Evolutionary conservation across 2,888 invertebrate species (phyloP), one percentile per base, ranked within the genome.

Genomic region (Gryllus longicercus): DNA sequence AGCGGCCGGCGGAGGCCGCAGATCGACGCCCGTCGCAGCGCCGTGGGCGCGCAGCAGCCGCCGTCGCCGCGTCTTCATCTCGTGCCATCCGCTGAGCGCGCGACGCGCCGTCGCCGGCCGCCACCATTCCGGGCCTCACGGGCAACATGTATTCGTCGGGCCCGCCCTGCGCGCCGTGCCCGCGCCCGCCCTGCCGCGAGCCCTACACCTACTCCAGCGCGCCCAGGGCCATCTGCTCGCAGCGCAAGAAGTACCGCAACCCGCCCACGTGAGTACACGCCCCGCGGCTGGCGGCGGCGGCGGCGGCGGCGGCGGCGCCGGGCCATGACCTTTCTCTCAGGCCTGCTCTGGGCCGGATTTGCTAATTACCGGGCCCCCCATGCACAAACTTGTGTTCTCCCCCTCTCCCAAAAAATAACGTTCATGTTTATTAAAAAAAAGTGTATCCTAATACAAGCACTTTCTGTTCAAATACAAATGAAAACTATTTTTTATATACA

Each of bases 151-250:
- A 18, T n/a, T n/a, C 63, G 14, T 14, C n/a, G 63, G 63, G 63
- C 14, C 16, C 16, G 63, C 63, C 63, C 63, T 14, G 63, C 63
- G 63, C 16, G 16, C 63, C 63, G 63, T n/a, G n/a, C 16, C 63
- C 14, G 63, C n/a, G 63, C 63, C 14, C n/a, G 63, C 63, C 63
- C 63, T 63, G 63, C 63, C n/a, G 63, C 63, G 16, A 76, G 16
- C 76, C 90, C 82, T 91, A 89, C 84, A 90, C 90, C 81, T 91
- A 90, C 87, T 89, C 90, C 85, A 91, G 90, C 86, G 89, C 90
- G n/a, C 91, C 91, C 11, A 86, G 90, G 79, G 91, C 90, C 14
- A 87, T 92, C 76, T 91, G 74, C 14, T 38, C 79, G 21, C 82
- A 82, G 51, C 82, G 82, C 78, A 86, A 85, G 84, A 83, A 86